These are phyloP conservation scores for Campoletis raptor DNA, from an alignment of 2,888 invertebrate genomes.

Conservation along the genomic window DNA sequence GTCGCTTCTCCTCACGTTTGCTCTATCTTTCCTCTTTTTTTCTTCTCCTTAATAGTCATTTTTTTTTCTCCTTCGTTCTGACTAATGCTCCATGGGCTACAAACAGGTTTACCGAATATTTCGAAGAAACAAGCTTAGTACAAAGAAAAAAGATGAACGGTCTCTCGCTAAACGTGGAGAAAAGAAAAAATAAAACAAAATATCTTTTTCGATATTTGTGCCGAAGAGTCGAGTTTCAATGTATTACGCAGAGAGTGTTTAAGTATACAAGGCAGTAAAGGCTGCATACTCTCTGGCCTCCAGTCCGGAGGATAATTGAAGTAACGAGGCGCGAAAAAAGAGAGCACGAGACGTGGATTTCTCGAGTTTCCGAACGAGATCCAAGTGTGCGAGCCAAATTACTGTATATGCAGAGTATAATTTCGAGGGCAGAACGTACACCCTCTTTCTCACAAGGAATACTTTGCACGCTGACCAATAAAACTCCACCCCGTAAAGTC, in stretches of 20 bases:
- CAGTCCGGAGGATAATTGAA: slow-evolving; percentile 60
- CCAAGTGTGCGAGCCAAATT: slow-evolving; percentile 51
- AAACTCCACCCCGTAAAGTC: slow-evolving; percentile 35
- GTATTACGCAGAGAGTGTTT: slow-evolving; percentile 30
- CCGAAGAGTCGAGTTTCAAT: slow-evolving; percentile 34
- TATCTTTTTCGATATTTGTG: slow-evolving; percentile 42
- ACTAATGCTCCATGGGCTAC: slow-evolving; percentile 36
- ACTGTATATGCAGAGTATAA: slow-evolving; percentile 45
- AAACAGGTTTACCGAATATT: slow-evolving; percentile 69
- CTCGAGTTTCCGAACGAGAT: slow-evolving; percentile 49
- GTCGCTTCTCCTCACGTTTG: slow-evolving; percentile 44
- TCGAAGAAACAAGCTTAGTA: slow-evolving; percentile 53
- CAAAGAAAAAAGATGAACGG: slow-evolving; percentile 34
- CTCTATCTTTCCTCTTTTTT: slow-evolving; percentile 30
- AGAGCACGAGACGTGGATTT: slow-evolving; percentile 47
- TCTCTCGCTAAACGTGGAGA: background rate
- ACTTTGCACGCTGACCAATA: slow-evolving; percentile 39
- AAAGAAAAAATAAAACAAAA: slow-evolving; percentile 28
- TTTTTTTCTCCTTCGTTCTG: slow-evolving; percentile 15
- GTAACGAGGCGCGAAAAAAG: slow-evolving; percentile 66
- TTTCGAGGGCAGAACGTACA: slow-evolving; percentile 47
- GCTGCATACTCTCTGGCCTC: slow-evolving; percentile 6
- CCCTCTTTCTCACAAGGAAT: slow-evolving; percentile 27
- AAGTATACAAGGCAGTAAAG: slow-evolving; percentile 64
- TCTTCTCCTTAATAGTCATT: slow-evolving; percentile 27